Base-by-base conservation (phyloP, 1,140 invertebrate genomes). In the Cylas formicarius region DNA sequence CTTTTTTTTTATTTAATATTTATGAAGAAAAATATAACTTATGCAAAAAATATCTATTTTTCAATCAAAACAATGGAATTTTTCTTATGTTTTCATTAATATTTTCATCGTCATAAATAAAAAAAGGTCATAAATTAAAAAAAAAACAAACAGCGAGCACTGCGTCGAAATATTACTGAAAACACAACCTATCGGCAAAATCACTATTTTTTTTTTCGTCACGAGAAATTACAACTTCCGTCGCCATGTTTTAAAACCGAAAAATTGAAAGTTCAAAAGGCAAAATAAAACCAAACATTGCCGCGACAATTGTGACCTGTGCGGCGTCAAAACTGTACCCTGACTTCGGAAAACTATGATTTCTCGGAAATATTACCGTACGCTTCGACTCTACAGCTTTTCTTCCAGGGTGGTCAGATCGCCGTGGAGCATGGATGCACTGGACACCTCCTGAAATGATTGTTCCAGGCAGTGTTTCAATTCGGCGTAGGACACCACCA, bases 401-500 rank as follows among this genome's bases (percentile, higher is more conserved):
- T 53, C 42, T 8, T 51, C 48, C 27, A 31, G 26, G 9, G 27
- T 27, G 10, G 41, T 24, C 19, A 57, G 14, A 21, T 52, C 48
- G 22, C 56, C 48, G 14, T 51, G 44, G 2, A 42, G 20, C 19
- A 40, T 24, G 18, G 55, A 49, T 22, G 48, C 41, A 39, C 29
- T 51, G 20, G 40, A 35, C 16, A 60, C 36, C 66, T 97, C 91
- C 29, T 77, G 76, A 70, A 95, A 97, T 19, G 92, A 88, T 57
- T 84, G 81, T 62, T 97, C 90, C 60, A 97, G 78, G 71, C 90
- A 96, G 60, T 89, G 86, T 68, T 94, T 94, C 50, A 98, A 71
- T 69, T 98, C 94, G 19, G 85, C 81, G 67, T 92, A 97, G 48
- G 86, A 87, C 37, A 97, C 91, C 43, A 97, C 86, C 42, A 99